Base-by-base conservation (phyloP, 1,140 invertebrate species). In the Plodia interpunctella region DNA sequence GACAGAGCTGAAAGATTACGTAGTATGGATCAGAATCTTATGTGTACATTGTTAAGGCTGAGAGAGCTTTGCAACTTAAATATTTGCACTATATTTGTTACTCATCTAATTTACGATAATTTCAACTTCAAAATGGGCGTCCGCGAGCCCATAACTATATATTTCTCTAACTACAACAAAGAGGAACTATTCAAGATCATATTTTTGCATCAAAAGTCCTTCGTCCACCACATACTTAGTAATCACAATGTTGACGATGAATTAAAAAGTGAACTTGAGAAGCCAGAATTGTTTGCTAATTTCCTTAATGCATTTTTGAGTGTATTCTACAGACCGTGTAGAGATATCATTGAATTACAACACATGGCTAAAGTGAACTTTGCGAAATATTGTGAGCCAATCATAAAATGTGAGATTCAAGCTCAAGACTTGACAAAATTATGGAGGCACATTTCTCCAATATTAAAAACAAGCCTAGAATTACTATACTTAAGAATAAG, bases 111-210 rank as follows among this genome's bases (percentile, higher is more conserved):
- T 19, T 96, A 95, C 83, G 95, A 97, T 67, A 97, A 97, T 72
- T 97, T 94, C 78, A 90, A 92, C 63, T 88, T 90, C 19, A 94
- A 93, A 78, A 92, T 92, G 20, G 94, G 93, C n/a, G 88, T 93
- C 3, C 83, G 90, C n/a, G 94, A 96, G 63, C 94, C 96, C 0
- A 92, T 96, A 21, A 92, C 93, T 60, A 70, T 98, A 11, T 91
- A 94, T 78, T 96, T 97, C 83, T 92, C 95, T 0, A 96, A 97
- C 70, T 98, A 97, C 74, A 94, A 90, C 13, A 94, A 93, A 89
- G 93, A 95, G 10, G 95, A 97, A 77, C 82, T 97, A 0, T 78
- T 91, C n/a, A 90, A 94, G 74, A 95, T 98, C 63, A 91, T 97
- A 70, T 89, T 86, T 60, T 21, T 81, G 18, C 59, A 78, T 19